Conservation (phyloP, 2,888 invertebrate species). For the Drosophila neoperkinsi region DNA sequence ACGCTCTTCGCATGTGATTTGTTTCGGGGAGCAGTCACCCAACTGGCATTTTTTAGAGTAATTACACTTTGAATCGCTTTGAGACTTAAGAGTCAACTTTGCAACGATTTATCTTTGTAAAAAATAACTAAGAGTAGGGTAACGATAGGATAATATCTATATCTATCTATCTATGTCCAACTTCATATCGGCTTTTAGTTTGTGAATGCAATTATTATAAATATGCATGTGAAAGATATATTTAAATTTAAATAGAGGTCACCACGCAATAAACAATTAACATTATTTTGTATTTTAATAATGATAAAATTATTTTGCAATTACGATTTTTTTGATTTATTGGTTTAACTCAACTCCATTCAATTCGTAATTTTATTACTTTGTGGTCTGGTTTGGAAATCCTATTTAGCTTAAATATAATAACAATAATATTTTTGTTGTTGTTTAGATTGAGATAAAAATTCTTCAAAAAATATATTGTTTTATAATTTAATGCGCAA, state of each 20-base stretch:
- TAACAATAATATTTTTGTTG: background rate
- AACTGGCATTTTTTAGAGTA: conserved; percentile 23
- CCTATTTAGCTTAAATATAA: background rate
- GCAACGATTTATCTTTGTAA: background rate
- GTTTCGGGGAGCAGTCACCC: conserved; percentile 21
- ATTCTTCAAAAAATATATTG: background rate
- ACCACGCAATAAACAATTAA: background rate
- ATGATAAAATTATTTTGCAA: background rate
- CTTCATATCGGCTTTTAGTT: background rate
- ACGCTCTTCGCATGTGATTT: conserved; percentile 58
- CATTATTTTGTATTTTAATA: background rate
- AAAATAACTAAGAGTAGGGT: too few relatives aligned
- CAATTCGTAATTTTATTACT: background rate
- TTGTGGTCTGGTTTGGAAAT: background rate
- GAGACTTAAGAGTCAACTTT: background rate
- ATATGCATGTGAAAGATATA: background rate
- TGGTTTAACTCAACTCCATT: background rate
- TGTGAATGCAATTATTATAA: background rate
- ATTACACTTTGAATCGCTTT: conserved; percentile 26
- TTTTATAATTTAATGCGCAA: background rate
- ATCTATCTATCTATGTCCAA: background rate
- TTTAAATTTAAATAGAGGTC: background rate
- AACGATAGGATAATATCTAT: background rate
- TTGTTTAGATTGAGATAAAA: background rate
- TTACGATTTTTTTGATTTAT: background rate